Evolutionary conservation across 2,888 invertebrate genomes (phyloP), one percentile per base, ranked within the genome.

Genomic region (Melipona bicolor): DNA sequence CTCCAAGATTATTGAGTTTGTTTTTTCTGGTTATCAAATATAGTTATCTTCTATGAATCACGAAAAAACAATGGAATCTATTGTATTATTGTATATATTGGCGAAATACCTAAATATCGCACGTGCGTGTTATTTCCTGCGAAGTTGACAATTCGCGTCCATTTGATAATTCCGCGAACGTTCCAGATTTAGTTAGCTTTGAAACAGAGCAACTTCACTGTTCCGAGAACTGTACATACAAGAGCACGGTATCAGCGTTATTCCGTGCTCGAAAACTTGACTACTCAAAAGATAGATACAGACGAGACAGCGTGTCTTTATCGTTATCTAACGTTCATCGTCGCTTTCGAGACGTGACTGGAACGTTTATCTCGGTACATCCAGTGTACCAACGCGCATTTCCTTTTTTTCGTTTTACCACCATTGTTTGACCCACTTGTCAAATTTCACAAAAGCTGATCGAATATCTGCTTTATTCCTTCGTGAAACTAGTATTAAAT

Each of bases 151-250:
- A 52, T 73, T 73, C 32, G 36, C 19, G 64, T 50, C n/a, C 15
- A 17, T 24, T 50, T 36, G 50, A 73, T 62, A 64, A 73, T 73
- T 64, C 52, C n/a, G 5, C 0, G n/a, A 52, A 74, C 62, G 36
- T 17, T 70, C n/a, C 9, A n/a, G 13, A 24, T 21, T 6, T 36
- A 64, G 36, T 50, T 64, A 64, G 21, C 27, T 27, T 43, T 19
- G 13, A 64, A 50, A 19, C 4, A 36, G 5, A 17, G 32, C 19
- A 52, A 64, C 24, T 73, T 9, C 50, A 21, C 19, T 36, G 64
- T 74, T 65, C 36, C 52, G n/a, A 21, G 71, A 27, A 69, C 6
- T 9, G 52, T 21, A 27, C 15, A 52, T 3, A 21, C 15, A 21
- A 6, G 13, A 52, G 50, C 11, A 64, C 62, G n/a, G 52, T 73